Conservation (phyloP, 2,113 vertebrate genomes). For the Festucalex cinctus region DNA sequence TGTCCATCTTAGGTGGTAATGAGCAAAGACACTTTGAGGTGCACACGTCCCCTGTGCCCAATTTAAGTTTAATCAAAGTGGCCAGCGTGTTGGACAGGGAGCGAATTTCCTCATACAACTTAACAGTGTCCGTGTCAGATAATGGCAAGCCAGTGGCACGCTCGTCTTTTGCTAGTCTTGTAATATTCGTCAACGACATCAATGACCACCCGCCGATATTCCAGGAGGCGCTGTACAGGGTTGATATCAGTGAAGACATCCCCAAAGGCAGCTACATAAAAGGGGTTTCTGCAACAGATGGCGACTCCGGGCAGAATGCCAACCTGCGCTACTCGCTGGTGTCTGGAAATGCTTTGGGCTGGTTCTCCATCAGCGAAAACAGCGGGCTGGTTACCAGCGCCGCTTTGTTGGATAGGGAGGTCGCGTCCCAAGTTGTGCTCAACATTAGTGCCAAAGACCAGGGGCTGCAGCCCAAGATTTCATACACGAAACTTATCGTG, state of each 20-base stretch:
- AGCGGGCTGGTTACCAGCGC: conserved; percentile 92
- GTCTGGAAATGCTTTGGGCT: conserved; percentile 90
- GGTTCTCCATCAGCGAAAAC: conserved; percentile 93
- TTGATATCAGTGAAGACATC: conserved; percentile 89
- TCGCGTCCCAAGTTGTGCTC: conserved; percentile 83
- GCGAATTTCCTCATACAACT: conserved; percentile 93
- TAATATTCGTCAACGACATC: conserved; percentile 97
- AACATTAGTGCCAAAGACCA: conserved; percentile 96
- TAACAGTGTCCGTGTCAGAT: conserved; percentile 92
- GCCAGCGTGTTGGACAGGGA: conserved; percentile 91
- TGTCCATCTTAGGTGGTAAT: conserved; percentile 91
- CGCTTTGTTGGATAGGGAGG: conserved; percentile 81
- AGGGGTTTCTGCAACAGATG: conserved; percentile 91
- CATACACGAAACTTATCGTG: conserved; percentile 86
- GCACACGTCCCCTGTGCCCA: conserved; percentile 93
- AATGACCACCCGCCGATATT: conserved; percentile 96
- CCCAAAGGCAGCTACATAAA: conserved; percentile 91
- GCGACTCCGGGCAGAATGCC: conserved; percentile 94
- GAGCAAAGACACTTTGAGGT: conserved; percentile 96
- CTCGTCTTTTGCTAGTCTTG: conserved; percentile 90
- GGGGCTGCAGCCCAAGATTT: conserved; percentile 90
- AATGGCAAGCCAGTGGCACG: conserved; percentile 79
- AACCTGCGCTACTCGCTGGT: conserved; percentile 93
- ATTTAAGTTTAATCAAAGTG: conserved; percentile 95
- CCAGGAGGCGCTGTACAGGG: conserved; percentile 82